A percentile compares a stretch with the other conserved stretches of the same genome.
Conservation (phyloP, 2,888 invertebrate genomes). For the Parapristionchus giblindavisi region DNA sequence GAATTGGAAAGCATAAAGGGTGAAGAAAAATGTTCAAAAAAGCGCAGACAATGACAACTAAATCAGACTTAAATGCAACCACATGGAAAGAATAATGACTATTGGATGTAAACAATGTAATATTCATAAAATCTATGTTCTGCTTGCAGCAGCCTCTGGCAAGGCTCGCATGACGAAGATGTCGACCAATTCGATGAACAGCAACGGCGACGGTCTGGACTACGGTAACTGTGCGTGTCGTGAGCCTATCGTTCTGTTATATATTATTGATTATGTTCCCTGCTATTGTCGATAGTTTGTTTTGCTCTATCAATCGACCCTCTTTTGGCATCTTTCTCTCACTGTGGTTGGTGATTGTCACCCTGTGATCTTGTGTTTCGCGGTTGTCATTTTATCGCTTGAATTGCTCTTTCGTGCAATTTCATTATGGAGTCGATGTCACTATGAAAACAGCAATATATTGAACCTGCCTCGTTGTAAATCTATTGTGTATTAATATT, state of each 20-base stretch:
- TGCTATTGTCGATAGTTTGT: background rate
- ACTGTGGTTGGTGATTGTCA: conserved; percentile 18
- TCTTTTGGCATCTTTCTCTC: background rate
- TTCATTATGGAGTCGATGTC: too few relatives aligned
- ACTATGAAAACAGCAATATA: too few relatives aligned
- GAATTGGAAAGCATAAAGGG: too few relatives aligned
- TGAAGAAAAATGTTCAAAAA: too few relatives aligned
- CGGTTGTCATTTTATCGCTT: background rate
- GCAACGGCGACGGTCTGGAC: conserved; percentile 64
- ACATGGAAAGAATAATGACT: too few relatives aligned
- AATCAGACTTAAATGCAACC: too few relatives aligned
- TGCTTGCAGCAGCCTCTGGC: conserved; percentile 11
- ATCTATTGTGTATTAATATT: background rate
- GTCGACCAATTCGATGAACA: conserved; percentile 57
- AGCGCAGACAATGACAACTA: too few relatives aligned
- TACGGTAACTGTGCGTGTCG: conserved; percentile 48
- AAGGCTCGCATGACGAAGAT: conserved; percentile 36
- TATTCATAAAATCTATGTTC: background rate
- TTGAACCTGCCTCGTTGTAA: background rate
- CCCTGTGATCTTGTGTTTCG: background rate
- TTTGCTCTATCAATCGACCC: background rate
- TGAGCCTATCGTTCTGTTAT: conserved; percentile 10
- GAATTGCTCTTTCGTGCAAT: too few relatives aligned
- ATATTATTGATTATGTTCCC: background rate
- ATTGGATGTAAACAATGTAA: background rate